phyloP scores from a whole-genome alignment of 2,113 vertebrate genomes.

The Lepus timidus region DNA sequence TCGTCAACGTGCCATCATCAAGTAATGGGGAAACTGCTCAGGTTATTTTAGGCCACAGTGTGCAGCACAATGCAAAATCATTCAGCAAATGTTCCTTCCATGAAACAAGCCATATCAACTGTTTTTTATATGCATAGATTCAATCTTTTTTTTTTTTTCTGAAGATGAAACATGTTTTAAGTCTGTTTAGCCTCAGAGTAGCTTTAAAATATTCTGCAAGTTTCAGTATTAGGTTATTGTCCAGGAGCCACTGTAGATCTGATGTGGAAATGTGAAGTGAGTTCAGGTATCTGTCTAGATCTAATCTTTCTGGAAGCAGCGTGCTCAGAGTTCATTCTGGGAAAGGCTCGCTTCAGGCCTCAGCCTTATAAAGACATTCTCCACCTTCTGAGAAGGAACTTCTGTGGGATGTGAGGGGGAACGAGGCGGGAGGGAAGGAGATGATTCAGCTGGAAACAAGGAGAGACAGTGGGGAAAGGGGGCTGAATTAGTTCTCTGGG shows the following conservation, averaged over 20 bases:
- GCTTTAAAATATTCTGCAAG: conserved; percentile 49
- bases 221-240: conserved; percentile 27
- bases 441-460: conserved; percentile 66
- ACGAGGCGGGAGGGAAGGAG: conserved; percentile 49
- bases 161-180: conserved; percentile 70
- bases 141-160: conserved; percentile 68
- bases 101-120: conserved; percentile 55
- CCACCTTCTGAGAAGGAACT: conserved; percentile 55
- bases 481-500: conserved; percentile 29
- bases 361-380: conserved; percentile 47
- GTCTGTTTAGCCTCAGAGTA: conserved; percentile 54
- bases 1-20: conserved; percentile 25
- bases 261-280: not conserved
- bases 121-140: conserved; percentile 70
- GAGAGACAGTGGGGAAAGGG: conserved; percentile 54
- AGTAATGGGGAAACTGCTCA: conserved; percentile 70
- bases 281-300: conserved; percentile 34
- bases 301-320: conserved; percentile 32
- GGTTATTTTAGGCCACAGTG: conserved; percentile 54
- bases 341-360: conserved; percentile 50
- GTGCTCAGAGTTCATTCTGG: conserved; percentile 36
- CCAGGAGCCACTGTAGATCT: not conserved
- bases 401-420: conserved; percentile 71
- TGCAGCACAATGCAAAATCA: conserved; percentile 23
- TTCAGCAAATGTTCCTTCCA: conserved; percentile 66